Evolutionary conservation across 2,113 vertebrate species (phyloP).

Genomic region (Hippocampus abdominalis): DNA sequence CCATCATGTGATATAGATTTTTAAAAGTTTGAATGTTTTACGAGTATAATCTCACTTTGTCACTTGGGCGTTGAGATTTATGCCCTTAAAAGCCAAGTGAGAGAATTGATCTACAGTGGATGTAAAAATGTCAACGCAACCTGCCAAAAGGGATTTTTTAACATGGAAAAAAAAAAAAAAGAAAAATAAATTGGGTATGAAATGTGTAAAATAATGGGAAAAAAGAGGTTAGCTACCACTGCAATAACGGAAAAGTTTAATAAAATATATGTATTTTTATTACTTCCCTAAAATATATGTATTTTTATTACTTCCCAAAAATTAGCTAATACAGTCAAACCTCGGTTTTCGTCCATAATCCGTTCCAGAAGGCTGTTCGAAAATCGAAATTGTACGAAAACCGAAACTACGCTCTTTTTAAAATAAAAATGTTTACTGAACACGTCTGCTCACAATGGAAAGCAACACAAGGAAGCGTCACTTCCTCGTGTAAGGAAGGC

Average conservation of each 20-base stretch:
- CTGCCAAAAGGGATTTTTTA: not conserved
- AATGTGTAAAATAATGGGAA: not conserved
- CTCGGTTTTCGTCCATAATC: no score
- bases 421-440: no score
- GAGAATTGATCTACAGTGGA: not conserved
- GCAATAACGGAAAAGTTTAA: no score
- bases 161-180: not conserved
- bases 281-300: no score
- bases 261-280: not conserved
- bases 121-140: not conserved
- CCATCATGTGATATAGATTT: not conserved
- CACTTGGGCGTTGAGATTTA: not conserved
- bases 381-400: no score
- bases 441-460: no score
- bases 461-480: no score
- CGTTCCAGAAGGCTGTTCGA: no score
- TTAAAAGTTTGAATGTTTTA: not conserved
- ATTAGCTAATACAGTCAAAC: no score
- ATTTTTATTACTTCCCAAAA: no score
- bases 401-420: no score
- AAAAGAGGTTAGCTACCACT: not conserved
- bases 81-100: not conserved
- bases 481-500: no score
- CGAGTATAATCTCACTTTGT: not conserved
- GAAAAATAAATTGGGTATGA: not conserved